A percentile compares a stretch with the other conserved stretches of the same genome.
phyloP scores from a whole-genome alignment of 2,797 vertebrate species.

The Decapterus maruadsi region DNA sequence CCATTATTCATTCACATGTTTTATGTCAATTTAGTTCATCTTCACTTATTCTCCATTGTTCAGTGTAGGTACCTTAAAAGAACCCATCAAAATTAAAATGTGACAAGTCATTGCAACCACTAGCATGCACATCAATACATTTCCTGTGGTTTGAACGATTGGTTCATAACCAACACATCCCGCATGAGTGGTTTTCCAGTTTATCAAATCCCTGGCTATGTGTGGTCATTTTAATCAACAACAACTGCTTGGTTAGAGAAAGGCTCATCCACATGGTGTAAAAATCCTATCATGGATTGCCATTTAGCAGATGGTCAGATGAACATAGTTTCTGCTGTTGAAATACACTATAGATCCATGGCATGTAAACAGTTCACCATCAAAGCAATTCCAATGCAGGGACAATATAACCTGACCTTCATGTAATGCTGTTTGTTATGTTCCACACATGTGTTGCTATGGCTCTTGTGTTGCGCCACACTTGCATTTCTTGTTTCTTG shows the following conservation, averaged over 20 bases:
- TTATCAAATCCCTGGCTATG: background rate
- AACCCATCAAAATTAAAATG: background rate
- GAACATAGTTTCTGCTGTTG: background rate
- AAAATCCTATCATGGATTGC: background rate
- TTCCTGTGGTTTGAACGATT: background rate
- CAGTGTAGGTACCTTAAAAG: background rate
- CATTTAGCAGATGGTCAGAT: background rate
- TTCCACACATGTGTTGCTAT: background rate
- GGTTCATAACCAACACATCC: background rate
- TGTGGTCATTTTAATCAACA: background rate
- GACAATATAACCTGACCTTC: background rate
- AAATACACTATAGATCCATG: background rate
- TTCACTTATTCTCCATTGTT: background rate
- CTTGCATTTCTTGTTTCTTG: conserved; percentile 5
- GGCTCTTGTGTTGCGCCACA: background rate
- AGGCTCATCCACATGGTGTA: background rate
- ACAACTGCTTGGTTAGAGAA: background rate
- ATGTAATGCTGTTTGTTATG: background rate
- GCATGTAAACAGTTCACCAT: background rate
- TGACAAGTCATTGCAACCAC: background rate
- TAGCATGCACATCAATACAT: background rate
- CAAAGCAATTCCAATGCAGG: background rate
- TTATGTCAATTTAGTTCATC: conserved; percentile 17
- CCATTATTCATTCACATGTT: conserved; percentile 16
- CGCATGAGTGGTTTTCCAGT: background rate